Base-by-base conservation (phyloP, 1,140 invertebrate species). In the Drosophila ironensis region DNA sequence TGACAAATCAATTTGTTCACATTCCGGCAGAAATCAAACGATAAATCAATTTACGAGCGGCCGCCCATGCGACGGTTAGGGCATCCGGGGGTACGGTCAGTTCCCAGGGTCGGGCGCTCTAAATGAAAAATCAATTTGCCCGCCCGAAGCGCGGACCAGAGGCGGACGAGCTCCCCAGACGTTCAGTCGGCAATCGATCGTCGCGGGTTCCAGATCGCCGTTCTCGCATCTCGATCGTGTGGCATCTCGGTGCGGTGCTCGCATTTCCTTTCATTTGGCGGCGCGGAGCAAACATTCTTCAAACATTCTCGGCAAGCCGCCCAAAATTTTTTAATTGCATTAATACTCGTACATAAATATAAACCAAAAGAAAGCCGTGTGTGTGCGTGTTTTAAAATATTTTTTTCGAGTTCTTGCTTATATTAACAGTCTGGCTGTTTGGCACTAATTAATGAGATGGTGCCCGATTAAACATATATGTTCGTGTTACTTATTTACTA, bases 41-140 rank as follows among this genome's bases (percentile, higher is more conserved):
- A 14, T 35, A 53, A 81, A 75, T 82, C 64, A 61, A 81, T 81
- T 81, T 63, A 75, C 69, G 52, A 33, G 42, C n/a, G 42, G 33
- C 42, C 68, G 40, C 25, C 51, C n/a, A n/a, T n/a, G n/a, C n/a
- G n/a, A n/a, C n/a, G 19, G 12, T 1, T 14, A 7, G 40, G 42
- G 19, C 68, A 82, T n/a, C n/a, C n/a, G n/a, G n/a, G 77, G 68
- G 77, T 72, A 81, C 42, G 57, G 56, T 30, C 11, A 48, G 12
- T 20, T 20, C 3, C 38, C 52, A 38, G 51, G 40, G 33, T 41
- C 37, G 35, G 44, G 35, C 30, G 46, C 41, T 59, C 56, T 70
- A 84, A 86, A 86, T 80, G 74, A 73, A 78, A 86, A 84, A 84
- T 84, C 78, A 84, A 84, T 84, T 84, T 73, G 64, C 56, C 78